Conservation (phyloP, 2,888 invertebrate species). For the Zaprionus bogoriensis region DNA sequence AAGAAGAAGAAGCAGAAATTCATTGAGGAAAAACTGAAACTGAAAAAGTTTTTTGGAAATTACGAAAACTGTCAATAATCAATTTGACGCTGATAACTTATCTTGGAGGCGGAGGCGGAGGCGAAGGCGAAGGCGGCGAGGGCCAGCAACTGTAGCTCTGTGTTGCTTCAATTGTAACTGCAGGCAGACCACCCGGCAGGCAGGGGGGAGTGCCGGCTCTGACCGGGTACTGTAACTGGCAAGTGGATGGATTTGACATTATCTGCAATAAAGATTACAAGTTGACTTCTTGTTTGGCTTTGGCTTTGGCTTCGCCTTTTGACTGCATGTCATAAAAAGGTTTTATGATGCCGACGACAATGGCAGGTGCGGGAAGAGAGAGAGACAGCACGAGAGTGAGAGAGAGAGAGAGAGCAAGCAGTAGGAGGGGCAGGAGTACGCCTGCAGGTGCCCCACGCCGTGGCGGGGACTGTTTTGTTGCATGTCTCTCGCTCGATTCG, state of each 20-base stretch:
- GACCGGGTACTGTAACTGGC: slow-evolving; percentile 18
- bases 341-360: slow-evolving; percentile 56
- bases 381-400: neutral
- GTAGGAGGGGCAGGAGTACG: neutral
- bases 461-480: slow-evolving; percentile 36
- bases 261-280: slow-evolving; percentile 74
- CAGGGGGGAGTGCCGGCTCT: no score
- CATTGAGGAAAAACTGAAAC: slow-evolving; percentile 33
- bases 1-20: slow-evolving; percentile 2
- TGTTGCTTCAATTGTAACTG: slow-evolving; percentile 21
- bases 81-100: slow-evolving; percentile 58
- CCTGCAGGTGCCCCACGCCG: slow-evolving; percentile 37
- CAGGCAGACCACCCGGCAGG: neutral
- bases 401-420: neutral
- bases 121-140: neutral
- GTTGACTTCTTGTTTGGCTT: slow-evolving; percentile 71
- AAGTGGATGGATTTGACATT: slow-evolving; percentile 74
- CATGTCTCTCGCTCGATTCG: slow-evolving; percentile 62
- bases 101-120: slow-evolving; percentile 19
- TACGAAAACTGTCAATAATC: slow-evolving; percentile 57
- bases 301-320: slow-evolving; percentile 56
- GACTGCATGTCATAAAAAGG: slow-evolving; percentile 73
- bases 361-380: neutral
- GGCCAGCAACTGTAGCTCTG: slow-evolving; percentile 14
- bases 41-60: slow-evolving; percentile 7